Evolutionary conservation across 2,113 vertebrate species (phyloP).

Genomic region (Elachura formosa): DNA sequence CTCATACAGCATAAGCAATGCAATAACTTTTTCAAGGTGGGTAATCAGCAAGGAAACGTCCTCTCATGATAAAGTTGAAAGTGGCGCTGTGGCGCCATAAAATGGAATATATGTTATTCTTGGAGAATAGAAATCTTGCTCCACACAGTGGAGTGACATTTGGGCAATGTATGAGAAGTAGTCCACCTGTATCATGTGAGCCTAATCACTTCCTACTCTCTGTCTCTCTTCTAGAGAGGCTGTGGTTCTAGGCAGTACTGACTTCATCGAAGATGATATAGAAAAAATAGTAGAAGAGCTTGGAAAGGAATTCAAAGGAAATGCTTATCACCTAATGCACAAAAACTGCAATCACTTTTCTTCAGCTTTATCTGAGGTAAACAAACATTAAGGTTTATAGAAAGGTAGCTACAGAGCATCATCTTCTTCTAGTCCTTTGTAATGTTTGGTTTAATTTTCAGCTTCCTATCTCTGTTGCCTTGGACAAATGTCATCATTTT

Average conservation of each 20-base stretch:
- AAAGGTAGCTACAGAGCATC: background rate
- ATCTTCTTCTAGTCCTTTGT: background rate
- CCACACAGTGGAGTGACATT: background rate
- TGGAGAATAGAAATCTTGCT: background rate
- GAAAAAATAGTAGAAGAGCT: slow-evolving; percentile 96
- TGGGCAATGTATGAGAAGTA: background rate
- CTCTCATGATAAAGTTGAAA: background rate
- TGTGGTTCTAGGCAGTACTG: slow-evolving; percentile 94
- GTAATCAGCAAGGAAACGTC: background rate
- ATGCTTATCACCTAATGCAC: slow-evolving; percentile 99
- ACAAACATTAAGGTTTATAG: background rate
- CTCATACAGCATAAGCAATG: background rate
- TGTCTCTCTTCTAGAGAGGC: slow-evolving; percentile 81
- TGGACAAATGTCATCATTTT: background rate
- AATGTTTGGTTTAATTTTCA: background rate
- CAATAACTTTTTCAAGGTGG: background rate
- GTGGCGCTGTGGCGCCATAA: background rate
- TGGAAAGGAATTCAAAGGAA: slow-evolving; percentile 98
- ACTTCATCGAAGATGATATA: slow-evolving; percentile 96
- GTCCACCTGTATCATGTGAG: background rate
- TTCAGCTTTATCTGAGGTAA: slow-evolving; percentile 94
- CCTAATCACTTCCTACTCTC: background rate
- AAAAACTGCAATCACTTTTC: slow-evolving; percentile 99
- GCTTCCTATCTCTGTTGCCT: background rate
- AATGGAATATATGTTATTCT: background rate